Conservation (phyloP, 2,888 invertebrate species). For the Arctia plantaginis region DNA sequence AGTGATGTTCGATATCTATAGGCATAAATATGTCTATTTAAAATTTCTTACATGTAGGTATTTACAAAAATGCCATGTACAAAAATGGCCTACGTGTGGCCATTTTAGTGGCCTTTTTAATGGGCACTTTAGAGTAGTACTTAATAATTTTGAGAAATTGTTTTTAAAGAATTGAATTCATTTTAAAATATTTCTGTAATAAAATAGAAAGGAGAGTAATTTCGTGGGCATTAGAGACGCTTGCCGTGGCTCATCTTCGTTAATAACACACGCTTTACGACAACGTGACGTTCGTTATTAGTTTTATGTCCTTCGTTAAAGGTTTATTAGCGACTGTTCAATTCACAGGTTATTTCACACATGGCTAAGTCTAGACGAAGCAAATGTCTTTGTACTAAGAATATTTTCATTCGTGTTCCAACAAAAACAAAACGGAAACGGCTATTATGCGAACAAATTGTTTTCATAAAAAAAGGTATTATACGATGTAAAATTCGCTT, state of each 20-base stretch:
- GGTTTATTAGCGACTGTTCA: conserved; percentile 81
- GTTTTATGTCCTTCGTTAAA: conserved; percentile 81
- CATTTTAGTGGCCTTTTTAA: too few species aligned
- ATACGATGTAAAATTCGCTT: conserved; percentile 67
- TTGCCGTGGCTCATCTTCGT: conserved; percentile 63
- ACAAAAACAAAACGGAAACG: conserved; percentile 45
- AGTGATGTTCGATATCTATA: too few species aligned
- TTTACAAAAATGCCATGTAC: too few species aligned
- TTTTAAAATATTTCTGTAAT: neutral
- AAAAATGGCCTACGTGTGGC: too few species aligned
- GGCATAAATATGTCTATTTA: too few species aligned
- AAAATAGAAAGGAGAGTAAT: neutral
- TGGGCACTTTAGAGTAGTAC: too few species aligned
- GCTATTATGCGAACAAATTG: conserved; percentile 49
- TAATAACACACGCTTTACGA: conserved; percentile 80
- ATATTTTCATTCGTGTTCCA: conserved; percentile 15
- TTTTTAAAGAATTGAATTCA: neutral
- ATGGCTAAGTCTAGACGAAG: conserved; percentile 80
- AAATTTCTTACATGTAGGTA: too few species aligned
- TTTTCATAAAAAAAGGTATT: conserved; percentile 70
- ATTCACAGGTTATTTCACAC: conserved; percentile 82
- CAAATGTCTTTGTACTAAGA: conserved; percentile 72
- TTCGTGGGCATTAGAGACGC: conserved; percentile 38
- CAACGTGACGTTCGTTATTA: conserved; percentile 79
- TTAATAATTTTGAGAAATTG: neutral